Conservation (phyloP, 1,140 invertebrate species). For the Polyergus mexicanus region DNA sequence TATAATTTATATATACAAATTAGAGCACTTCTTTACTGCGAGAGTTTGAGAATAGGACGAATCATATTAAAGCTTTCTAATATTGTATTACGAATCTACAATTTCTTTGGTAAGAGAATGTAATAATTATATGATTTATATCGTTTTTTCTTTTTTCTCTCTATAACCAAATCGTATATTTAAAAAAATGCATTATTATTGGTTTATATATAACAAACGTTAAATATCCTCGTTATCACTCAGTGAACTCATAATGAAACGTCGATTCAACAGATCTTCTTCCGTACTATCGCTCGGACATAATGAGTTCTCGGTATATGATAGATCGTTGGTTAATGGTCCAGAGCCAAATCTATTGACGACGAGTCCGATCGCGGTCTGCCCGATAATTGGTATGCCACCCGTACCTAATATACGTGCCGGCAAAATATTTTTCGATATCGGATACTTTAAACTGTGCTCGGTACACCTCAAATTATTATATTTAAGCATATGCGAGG, state of each 20-base stretch:
- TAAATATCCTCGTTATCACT: conserved; percentile 83
- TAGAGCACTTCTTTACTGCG: conserved; percentile 4
- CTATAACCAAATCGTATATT: conserved; percentile 30
- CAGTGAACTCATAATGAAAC: conserved; percentile 79
- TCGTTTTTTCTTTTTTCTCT: not conserved
- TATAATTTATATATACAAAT: conserved; percentile 51
- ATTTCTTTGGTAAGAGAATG: conserved; percentile 39
- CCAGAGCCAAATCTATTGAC: conserved; percentile 83
- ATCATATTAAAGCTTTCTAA: conserved; percentile 41
- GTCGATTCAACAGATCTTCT: conserved; percentile 79
- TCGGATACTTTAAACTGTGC: conserved; percentile 78
- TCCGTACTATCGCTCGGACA: conserved; percentile 74
- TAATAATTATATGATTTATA: conserved; percentile 19
- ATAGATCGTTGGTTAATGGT: conserved; percentile 77
- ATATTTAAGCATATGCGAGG: conserved; percentile 79
- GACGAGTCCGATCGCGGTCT: conserved; percentile 82
- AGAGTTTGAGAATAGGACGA: conserved; percentile 35
- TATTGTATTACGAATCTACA: conserved; percentile 21
- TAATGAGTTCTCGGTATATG: conserved; percentile 76
- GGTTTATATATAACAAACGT: conserved; percentile 58
- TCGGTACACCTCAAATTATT: conserved; percentile 80
- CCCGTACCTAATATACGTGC: conserved; percentile 78
- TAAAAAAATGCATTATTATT: conserved; percentile 3
- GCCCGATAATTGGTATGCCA: conserved; percentile 83
- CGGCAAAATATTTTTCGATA: conserved; percentile 75